Evolutionary conservation across 2,888 invertebrate genomes (phyloP).

Genomic region (Agrotis clavis): DNA sequence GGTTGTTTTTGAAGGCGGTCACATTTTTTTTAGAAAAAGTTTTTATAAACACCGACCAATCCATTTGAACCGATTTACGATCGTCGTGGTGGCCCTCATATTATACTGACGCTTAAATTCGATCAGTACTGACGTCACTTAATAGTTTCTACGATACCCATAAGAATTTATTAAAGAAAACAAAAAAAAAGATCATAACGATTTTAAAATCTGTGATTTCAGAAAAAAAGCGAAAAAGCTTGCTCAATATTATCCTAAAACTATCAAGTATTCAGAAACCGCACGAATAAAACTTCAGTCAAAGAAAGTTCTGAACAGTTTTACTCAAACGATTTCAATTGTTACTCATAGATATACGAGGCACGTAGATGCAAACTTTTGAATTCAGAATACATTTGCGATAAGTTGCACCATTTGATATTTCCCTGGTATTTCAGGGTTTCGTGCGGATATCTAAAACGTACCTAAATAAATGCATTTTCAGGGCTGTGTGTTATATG

Average conservation of each 20-base stretch:
- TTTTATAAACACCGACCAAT: no score
- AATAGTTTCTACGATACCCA: no score
- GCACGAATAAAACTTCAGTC: constrained; percentile 34
- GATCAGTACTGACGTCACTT: background rate
- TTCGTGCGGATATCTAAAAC: background rate
- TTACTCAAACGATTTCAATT: constrained; percentile 45
- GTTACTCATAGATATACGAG: constrained; percentile 18
- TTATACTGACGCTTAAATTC: no score
- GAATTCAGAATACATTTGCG: constrained; percentile 42
- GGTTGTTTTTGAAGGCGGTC: no score
- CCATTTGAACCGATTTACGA: no score
- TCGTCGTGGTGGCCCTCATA: no score
- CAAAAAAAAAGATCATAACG: background rate
- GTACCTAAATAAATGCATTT: background rate
- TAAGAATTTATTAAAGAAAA: background rate
- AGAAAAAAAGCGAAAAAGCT: background rate
- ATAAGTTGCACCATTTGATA: constrained; percentile 46
- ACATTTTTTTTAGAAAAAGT: no score
- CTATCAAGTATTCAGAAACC: constrained; percentile 28
- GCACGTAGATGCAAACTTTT: constrained; percentile 41
- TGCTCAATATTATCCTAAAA: constrained; percentile 12
- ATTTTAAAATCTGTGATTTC: background rate
- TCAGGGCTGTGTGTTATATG: background rate
- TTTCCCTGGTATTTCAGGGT: constrained; percentile 29
- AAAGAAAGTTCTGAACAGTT: constrained; percentile 34